Evolutionary conservation across 2,797 vertebrate species (phyloP), one percentile per base, ranked within the genome.

Genomic region (Siniperca undulata): DNA sequence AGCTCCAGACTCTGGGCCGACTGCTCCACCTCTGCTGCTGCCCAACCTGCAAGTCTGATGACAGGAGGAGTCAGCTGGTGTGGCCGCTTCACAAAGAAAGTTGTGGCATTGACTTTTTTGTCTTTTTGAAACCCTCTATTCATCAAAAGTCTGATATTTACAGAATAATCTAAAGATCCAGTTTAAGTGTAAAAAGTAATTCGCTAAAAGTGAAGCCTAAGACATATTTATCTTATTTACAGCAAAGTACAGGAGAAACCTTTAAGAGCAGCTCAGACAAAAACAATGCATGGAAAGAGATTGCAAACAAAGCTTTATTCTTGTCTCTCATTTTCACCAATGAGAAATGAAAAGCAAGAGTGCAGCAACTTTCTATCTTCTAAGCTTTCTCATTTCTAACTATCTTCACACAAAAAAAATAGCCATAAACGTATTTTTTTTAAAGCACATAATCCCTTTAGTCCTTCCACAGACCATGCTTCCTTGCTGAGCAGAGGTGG

Each of bases 1-100:
- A 66, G 82, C 77, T 88, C 93, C 92, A 94, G 22, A 80, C 30
- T 24, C n/a, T 42, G 68, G 83, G 77, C 74, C 4, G 44, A 6
- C 82, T 69, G 53, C 34, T 79, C 72, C 50, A 70, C 73, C 73
- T 62, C 67, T 87, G 89, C 88, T 78, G 60, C 11, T 10, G 56
- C 5, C 61, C 38, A 62, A 58, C 11, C 48, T 55, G 59, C 68
- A 83, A 60, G 74, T 89, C 85, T 92, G 48, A 83, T 22, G 42
- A 50, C 20, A 64, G 14, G 7, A 17, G 19, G 5, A 68, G 27
- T 61, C 36, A 78, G 46, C 59, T 14, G 74, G 17, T 48, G 19
- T 14, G 22, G 42, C 48, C 13, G 27, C 13, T 66, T 69, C 22
- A 73, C 50, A 16, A 53, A 30, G 11, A 4, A 22, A 17, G 19